Conservation (phyloP, 2,113 vertebrate species). For the Indri indri region DNA sequence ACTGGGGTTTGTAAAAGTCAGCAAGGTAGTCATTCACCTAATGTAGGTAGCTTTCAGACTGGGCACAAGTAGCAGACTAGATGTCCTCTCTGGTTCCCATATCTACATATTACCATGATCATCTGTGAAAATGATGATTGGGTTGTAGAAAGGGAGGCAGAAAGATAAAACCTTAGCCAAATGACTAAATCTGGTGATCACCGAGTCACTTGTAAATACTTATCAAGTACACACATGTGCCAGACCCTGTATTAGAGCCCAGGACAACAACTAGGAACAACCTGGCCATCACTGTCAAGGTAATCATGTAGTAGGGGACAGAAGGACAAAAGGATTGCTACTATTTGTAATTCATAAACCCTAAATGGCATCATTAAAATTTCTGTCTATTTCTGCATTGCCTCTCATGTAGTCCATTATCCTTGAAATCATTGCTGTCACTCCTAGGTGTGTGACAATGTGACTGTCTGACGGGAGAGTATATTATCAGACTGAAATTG, state of each 20-base stretch:
- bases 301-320: neutral
- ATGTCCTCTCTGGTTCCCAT: neutral
- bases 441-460: conserved; percentile 9
- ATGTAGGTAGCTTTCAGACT: neutral
- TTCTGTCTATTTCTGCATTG: neutral
- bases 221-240: neutral
- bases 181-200: neutral
- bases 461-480: conserved; percentile 9
- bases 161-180: conserved; percentile 7
- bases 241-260: neutral
- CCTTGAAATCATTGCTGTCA: conserved; percentile 29
- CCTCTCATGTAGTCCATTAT: neutral
- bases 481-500: conserved; percentile 54
- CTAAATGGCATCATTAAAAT: neutral
- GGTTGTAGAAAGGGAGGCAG: neutral
- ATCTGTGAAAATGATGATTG: neutral
- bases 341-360: neutral
- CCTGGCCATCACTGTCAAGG: neutral
- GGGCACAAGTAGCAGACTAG: neutral
- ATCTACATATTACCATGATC: neutral
- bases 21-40: neutral
- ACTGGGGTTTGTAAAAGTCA: neutral
- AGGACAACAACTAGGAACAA: neutral
- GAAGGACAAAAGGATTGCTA: neutral
- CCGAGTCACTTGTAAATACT: neutral